Evolutionary conservation across 2,797 vertebrate genomes (phyloP).

Genomic region (Antennarius maculatus): DNA sequence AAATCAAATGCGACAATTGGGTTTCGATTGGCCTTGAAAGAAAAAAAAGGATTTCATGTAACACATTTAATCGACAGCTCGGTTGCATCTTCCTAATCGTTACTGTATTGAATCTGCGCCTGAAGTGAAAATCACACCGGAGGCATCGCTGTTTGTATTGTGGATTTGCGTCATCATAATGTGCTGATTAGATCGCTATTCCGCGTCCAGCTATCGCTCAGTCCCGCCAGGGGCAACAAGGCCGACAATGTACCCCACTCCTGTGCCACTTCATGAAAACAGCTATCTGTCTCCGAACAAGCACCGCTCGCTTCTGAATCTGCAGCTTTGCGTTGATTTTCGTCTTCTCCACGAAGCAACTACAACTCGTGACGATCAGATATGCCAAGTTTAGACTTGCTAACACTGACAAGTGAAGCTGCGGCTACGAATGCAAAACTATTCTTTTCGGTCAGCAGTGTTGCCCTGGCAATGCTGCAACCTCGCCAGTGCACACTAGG

Average conservation of each 20-base stretch:
- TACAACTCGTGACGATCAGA: slow-evolving; percentile 16
- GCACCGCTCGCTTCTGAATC: background rate
- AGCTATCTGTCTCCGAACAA: background rate
- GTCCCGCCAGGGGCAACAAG: slow-evolving; percentile 14
- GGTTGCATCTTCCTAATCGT: background rate
- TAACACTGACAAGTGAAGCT: slow-evolving; percentile 4
- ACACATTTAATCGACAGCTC: too few species aligned
- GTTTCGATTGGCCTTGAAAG: background rate
- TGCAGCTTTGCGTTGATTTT: background rate
- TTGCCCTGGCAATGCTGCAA: slow-evolving; percentile 52
- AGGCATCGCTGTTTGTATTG: slow-evolving; percentile 59
- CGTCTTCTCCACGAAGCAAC: slow-evolving; percentile 11
- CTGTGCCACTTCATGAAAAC: background rate
- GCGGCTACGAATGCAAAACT: background rate
- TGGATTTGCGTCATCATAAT: slow-evolving; percentile 71
- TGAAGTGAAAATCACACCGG: background rate
- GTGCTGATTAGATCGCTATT: slow-evolving; percentile 56
- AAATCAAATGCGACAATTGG: too few species aligned
- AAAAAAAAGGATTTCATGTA: background rate
- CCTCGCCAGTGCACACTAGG: slow-evolving; percentile 33
- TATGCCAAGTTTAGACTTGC: slow-evolving; percentile 22
- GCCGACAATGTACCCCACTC: slow-evolving; percentile 3
- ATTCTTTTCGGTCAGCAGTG: slow-evolving; percentile 5
- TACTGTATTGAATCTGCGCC: background rate
- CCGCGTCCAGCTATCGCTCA: slow-evolving; percentile 22